These are phyloP conservation scores for Diplodus sargus DNA, from an alignment of 2,797 vertebrate species.

Conservation along the genomic window DNA sequence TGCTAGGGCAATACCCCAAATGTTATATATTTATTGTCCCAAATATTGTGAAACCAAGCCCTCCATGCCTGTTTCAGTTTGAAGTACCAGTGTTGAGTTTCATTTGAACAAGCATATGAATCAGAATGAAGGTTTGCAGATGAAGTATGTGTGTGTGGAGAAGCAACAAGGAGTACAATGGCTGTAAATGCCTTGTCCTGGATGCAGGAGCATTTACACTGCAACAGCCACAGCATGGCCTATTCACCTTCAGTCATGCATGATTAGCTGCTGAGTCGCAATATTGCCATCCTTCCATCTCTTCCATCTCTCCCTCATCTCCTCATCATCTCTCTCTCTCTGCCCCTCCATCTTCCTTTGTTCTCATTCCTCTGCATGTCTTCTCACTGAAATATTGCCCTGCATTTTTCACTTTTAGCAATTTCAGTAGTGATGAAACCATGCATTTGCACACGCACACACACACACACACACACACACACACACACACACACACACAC, in stretches of 20 bases:
- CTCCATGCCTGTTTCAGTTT: too few species aligned
- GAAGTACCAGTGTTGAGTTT: not conserved
- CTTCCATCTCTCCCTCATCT: not conserved
- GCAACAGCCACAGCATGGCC: not conserved
- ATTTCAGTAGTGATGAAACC: slow-evolving; percentile 29
- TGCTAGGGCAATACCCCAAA: too few species aligned
- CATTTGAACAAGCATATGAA: not conserved
- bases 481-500: not conserved
- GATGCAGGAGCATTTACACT: not conserved
- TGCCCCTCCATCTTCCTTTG: slow-evolving; percentile 4
- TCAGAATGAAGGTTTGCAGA: not conserved
- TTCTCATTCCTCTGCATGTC: slow-evolving; percentile 23
- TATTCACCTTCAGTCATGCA: not conserved
- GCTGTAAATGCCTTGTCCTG: not conserved
- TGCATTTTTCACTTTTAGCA: slow-evolving; percentile 21
- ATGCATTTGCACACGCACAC: not conserved
- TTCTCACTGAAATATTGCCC: slow-evolving; percentile 12
- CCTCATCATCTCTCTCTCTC: not conserved
- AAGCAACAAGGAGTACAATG: not conserved
- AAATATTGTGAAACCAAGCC: too few species aligned
- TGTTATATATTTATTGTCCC: too few species aligned
- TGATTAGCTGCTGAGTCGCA: not conserved
- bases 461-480: not conserved
- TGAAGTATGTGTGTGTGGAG: not conserved
- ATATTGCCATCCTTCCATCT: not conserved